Evolutionary conservation across 1,140 invertebrate genomes (phyloP).

Genomic region (Atta cephalotes): DNA sequence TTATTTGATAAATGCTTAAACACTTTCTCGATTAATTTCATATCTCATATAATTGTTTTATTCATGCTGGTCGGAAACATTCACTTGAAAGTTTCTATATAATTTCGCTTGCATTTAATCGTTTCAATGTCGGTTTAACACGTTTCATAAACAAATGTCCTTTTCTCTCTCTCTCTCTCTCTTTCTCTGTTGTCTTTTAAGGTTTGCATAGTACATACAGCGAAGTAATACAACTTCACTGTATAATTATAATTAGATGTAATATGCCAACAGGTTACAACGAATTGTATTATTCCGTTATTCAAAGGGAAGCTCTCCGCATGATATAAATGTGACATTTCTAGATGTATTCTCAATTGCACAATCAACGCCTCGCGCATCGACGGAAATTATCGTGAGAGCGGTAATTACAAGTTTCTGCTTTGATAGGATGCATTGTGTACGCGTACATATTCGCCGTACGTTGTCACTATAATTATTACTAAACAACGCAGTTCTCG

Average conservation of each 20-base stretch:
- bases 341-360: conserved; percentile 56
- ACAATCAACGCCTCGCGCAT: conserved; percentile 57
- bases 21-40: conserved; percentile 12
- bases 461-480: conserved; percentile 63
- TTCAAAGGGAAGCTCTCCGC: conserved; percentile 40
- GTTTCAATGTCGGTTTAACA: conserved; percentile 16
- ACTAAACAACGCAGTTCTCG: conserved; percentile 47
- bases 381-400: conserved; percentile 54
- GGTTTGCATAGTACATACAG: conserved; percentile 12
- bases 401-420: conserved; percentile 60
- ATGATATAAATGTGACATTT: conserved; percentile 55
- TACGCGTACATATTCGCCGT: conserved; percentile 6
- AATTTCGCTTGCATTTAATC: conserved; percentile 3
- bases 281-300: background rate
- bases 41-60: conserved; percentile 3
- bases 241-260: conserved; percentile 52
- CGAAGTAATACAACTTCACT: conserved; percentile 39
- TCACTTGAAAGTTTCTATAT: conserved; percentile 12
- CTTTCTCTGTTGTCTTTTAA: conserved; percentile 14
- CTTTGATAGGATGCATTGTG: conserved; percentile 61
- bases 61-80: background rate
- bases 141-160: conserved; percentile 15
- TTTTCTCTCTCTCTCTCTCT: background rate
- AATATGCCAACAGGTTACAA: conserved; percentile 39
- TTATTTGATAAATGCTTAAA: background rate